Conservation (phyloP, 1,140 invertebrate genomes). For the Vanessa atalanta region DNA sequence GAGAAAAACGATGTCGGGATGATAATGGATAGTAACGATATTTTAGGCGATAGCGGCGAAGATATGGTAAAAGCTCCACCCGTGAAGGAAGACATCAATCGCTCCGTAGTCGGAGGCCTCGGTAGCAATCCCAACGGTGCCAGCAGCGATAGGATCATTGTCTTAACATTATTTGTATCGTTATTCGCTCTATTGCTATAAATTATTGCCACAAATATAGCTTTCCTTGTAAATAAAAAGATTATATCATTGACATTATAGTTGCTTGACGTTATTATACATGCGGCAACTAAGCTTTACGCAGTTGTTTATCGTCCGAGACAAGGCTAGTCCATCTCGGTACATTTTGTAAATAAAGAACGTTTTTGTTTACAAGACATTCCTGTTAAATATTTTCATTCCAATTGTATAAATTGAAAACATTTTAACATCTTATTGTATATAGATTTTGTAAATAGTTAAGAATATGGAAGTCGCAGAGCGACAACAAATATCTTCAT, state of each 20-base stretch:
- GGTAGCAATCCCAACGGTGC: slow-evolving; percentile 59
- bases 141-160: slow-evolving; percentile 43
- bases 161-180: slow-evolving; percentile 53
- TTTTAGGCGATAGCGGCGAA: slow-evolving; percentile 68
- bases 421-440: slow-evolving; percentile 70
- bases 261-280: slow-evolving; percentile 63
- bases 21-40: slow-evolving; percentile 68
- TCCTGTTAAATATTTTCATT: slow-evolving; percentile 76
- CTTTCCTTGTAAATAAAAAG: slow-evolving; percentile 68
- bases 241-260: slow-evolving; percentile 56
- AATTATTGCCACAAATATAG: slow-evolving; percentile 40
- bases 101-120: slow-evolving; percentile 65
- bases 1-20: slow-evolving; percentile 69
- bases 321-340: slow-evolving; percentile 41
- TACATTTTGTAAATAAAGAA: slow-evolving; percentile 63
- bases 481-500: slow-evolving; percentile 51
- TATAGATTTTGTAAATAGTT: slow-evolving; percentile 77
- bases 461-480: slow-evolving; percentile 66
- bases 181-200: slow-evolving; percentile 63
- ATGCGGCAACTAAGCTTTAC: slow-evolving; percentile 64
- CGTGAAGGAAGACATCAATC: slow-evolving; percentile 70
- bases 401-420: slow-evolving; percentile 68
- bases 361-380: slow-evolving; percentile 66
- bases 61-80: slow-evolving; percentile 56
- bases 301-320: slow-evolving; percentile 59